Percentiles rank a stretch among this genome's conserved stretches.
phyloP scores from a whole-genome alignment of 2,113 vertebrate species.

The Equus quagga region DNA sequence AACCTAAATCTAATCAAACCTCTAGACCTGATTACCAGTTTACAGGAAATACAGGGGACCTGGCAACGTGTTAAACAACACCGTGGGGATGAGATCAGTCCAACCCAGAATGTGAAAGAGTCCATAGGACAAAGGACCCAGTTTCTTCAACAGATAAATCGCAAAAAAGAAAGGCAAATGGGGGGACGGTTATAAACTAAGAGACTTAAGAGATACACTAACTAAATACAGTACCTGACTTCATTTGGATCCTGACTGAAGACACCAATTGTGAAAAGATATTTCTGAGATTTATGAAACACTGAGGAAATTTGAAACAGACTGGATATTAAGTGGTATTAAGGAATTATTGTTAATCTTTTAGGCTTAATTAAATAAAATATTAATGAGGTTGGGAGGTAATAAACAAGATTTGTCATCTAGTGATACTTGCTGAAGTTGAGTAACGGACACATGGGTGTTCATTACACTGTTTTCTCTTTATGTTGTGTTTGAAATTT shows the following conservation, averaged over 20 bases:
- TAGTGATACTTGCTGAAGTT: background rate
- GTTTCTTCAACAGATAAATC: background rate
- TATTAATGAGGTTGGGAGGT: background rate
- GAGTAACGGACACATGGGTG: background rate
- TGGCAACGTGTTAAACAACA: background rate
- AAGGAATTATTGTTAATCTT: background rate
- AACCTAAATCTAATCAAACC: background rate
- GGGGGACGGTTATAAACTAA: background rate
- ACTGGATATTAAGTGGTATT: background rate
- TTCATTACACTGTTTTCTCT: background rate
- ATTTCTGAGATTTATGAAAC: background rate
- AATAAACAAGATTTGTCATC: background rate
- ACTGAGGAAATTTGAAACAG: background rate
- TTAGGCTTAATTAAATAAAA: background rate
- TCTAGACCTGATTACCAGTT: background rate
- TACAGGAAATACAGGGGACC: background rate
- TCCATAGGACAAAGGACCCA: background rate
- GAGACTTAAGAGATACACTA: background rate
- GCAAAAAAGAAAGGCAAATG: background rate
- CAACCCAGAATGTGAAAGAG: background rate
- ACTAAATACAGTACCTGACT: background rate
- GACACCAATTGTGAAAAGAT: background rate
- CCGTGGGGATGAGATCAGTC: background rate
- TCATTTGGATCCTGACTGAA: background rate
- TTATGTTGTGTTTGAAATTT: slow-evolving; percentile 8